Evolutionary conservation across 2,888 invertebrate genomes (phyloP).

Genomic region (Nemotelus pantherinus): DNA sequence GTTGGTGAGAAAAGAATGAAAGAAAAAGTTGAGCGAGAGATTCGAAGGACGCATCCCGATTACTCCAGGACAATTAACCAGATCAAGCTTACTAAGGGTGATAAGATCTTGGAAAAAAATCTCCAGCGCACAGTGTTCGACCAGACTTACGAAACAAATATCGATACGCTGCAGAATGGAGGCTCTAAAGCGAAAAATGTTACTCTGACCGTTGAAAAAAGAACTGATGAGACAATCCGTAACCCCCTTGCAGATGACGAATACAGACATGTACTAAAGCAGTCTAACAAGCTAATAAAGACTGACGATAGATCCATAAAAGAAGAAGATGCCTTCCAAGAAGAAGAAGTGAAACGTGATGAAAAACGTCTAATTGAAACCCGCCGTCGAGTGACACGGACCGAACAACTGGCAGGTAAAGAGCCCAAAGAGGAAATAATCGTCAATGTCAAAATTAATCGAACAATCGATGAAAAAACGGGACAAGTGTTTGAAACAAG

Average conservation of each 20-base stretch:
- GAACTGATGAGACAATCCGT: constrained; percentile 7
- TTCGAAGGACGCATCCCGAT: neutral
- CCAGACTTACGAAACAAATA: constrained; percentile 10
- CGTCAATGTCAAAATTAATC: neutral
- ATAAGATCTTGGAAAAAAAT: neutral
- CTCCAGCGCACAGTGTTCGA: neutral
- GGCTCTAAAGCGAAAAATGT: neutral
- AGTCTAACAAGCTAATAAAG: neutral
- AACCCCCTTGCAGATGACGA: constrained; percentile 4
- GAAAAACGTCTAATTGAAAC: constrained; percentile 12
- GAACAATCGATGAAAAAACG: constrained; percentile 8
- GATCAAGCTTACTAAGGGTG: neutral
- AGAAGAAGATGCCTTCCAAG: neutral
- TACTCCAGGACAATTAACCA: constrained; percentile 5
- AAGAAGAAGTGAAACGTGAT: neutral
- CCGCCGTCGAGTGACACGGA: neutral
- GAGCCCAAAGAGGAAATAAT: constrained; percentile 1
- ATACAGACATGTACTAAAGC: neutral
- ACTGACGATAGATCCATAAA: neutral
- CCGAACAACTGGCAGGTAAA: neutral
- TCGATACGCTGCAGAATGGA: neutral
- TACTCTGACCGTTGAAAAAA: neutral
- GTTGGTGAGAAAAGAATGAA: neutral
- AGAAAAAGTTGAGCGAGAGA: constrained; percentile 11
- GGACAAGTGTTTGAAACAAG: constrained; percentile 6